These are phyloP conservation scores for Schizothorax lantsangensis DNA, from an alignment of 2,797 vertebrate species.

Conservation along the genomic window DNA sequence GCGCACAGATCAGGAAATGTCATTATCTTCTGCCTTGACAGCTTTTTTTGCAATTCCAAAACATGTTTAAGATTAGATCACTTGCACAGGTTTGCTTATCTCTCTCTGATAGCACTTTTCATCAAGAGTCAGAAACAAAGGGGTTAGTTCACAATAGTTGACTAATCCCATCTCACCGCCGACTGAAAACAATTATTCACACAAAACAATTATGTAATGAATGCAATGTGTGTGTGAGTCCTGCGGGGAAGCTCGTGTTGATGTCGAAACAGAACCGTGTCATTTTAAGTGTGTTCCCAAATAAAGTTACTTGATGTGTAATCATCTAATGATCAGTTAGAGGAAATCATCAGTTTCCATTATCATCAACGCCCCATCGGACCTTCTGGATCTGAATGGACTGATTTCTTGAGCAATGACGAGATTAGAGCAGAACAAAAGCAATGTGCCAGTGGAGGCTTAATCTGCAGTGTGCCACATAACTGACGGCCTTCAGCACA, in stretches of 20 bases:
- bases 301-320: neutral
- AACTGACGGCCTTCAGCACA: conserved; percentile 42
- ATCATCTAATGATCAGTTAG: neutral
- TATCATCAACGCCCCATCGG: conserved; percentile 5
- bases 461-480: conserved; percentile 57
- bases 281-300: neutral
- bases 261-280: conserved; percentile 20
- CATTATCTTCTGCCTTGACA: conserved; percentile 7
- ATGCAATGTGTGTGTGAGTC: neutral
- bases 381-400: conserved; percentile 24
- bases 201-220: neutral
- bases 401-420: conserved; percentile 48
- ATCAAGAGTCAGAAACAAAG: conserved; percentile 34
- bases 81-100: conserved; percentile 1
- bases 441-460: conserved; percentile 46
- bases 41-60: conserved; percentile 37
- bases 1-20: conserved; percentile 32
- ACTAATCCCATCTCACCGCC: conserved; percentile 24
- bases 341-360: neutral
- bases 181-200: conserved; percentile 26
- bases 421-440: conserved; percentile 56
- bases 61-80: conserved; percentile 41
- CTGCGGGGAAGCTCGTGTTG: neutral
- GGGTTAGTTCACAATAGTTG: neutral
- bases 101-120: neutral